phyloP scores from a whole-genome alignment of 2,888 invertebrate species.

The Eilema sororculum region DNA sequence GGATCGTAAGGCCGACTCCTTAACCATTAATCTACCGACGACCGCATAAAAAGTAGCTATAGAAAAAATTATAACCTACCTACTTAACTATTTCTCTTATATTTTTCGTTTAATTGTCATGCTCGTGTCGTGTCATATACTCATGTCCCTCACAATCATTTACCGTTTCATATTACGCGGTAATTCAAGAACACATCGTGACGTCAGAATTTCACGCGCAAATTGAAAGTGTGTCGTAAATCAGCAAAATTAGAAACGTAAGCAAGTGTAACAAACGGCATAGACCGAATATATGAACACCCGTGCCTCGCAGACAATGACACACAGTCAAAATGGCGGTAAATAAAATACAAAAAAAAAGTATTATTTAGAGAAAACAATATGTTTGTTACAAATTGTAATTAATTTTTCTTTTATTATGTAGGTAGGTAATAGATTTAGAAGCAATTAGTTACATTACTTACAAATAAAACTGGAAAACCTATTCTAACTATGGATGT shows the following conservation, averaged over 20 bases:
- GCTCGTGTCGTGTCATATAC: too few species aligned
- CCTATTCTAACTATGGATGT: too few species aligned
- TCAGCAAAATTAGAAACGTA: slow-evolving; percentile 26
- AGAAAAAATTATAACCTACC: neutral
- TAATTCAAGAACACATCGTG: slow-evolving; percentile 16
- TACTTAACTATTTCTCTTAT: neutral
- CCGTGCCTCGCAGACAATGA: slow-evolving; percentile 15
- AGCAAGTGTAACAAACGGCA: slow-evolving; percentile 18
- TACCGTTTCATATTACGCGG: slow-evolving; percentile 16
- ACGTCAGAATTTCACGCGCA: slow-evolving; percentile 17
- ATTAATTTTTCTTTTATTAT: too few species aligned
- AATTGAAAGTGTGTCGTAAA: slow-evolving; percentile 26
- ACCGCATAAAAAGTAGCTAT: too few species aligned
- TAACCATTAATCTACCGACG: too few species aligned
- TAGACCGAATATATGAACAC: slow-evolving; percentile 16
- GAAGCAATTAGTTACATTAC: too few species aligned
- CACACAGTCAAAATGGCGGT: slow-evolving; percentile 1
- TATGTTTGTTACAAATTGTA: too few species aligned
- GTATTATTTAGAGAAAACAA: too few species aligned
- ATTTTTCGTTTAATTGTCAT: too few species aligned
- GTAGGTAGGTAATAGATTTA: too few species aligned
- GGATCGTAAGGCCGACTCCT: too few species aligned
- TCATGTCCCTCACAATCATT: neutral
- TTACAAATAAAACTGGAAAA: too few species aligned
- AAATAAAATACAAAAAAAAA: neutral